Evolutionary conservation across 2,888 invertebrate genomes (phyloP).

Genomic region (Yponomeuta plumbellus): DNA sequence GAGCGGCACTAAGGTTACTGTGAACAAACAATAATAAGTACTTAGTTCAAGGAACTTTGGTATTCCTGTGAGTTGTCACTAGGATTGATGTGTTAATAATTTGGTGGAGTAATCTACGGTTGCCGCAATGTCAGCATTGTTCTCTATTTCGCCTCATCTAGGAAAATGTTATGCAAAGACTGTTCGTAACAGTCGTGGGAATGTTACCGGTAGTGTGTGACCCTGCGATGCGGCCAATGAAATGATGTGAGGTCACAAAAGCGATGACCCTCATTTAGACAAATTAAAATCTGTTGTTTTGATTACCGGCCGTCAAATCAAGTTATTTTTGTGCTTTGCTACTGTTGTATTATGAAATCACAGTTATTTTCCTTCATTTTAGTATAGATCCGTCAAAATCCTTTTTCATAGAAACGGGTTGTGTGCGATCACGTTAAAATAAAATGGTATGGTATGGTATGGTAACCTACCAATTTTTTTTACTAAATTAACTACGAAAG

Average conservation of each 20-base stretch:
- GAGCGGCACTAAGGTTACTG: slow-evolving; percentile 20
- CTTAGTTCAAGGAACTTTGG: background rate
- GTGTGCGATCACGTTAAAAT: no score
- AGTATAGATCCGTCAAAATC: background rate
- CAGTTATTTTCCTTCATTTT: no score
- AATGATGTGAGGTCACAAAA: slow-evolving; percentile 9
- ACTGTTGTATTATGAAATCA: background rate
- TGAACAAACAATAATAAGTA: slow-evolving; percentile 24
- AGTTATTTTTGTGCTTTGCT: background rate
- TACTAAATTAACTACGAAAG: no score
- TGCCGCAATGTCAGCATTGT: background rate
- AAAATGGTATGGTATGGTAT: no score
- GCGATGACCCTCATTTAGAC: background rate
- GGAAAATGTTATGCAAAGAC: background rate
- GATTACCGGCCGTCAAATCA: background rate
- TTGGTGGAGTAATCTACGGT: background rate
- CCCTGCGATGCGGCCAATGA: background rate
- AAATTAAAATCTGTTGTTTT: background rate
- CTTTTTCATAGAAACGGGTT: no score
- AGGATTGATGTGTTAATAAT: background rate
- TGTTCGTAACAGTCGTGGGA: background rate
- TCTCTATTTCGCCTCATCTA: background rate
- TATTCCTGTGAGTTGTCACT: background rate
- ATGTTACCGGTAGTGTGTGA: background rate
- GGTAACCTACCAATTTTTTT: no score